A percentile compares a stretch with the other conserved stretches of the same genome.
Conservation (phyloP, 2,888 invertebrate species). For the Brenthis ino region DNA sequence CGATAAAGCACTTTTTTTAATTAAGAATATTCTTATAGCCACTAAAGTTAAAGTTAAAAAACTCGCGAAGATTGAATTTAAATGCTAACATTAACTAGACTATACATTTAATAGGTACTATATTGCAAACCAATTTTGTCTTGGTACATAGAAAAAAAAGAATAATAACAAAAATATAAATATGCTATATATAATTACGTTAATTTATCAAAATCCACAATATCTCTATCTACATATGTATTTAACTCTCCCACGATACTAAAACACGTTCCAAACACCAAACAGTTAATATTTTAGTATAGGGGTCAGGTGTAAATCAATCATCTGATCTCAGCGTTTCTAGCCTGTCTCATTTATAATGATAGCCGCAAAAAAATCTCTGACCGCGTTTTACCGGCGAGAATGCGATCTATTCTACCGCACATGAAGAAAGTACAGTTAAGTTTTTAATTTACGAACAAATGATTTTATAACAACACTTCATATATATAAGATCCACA, state of each 20-base stretch:
- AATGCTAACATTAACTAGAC: no score
- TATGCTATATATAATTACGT: background rate
- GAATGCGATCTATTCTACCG: slow-evolving; percentile 33
- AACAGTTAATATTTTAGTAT: slow-evolving; percentile 13
- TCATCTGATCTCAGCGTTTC: slow-evolving; percentile 37
- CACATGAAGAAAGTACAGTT: slow-evolving; percentile 38
- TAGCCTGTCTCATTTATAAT: slow-evolving; percentile 37
- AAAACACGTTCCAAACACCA: slow-evolving; percentile 14
- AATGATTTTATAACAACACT: slow-evolving; percentile 17
- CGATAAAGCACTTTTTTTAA: slow-evolving; percentile 1
- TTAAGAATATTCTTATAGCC: background rate
- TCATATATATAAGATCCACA: background rate
- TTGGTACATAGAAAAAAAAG: no score
- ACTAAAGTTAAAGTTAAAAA: no score
- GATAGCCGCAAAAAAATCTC: slow-evolving; percentile 39
- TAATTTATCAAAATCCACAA: background rate
- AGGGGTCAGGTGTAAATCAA: slow-evolving; percentile 36
- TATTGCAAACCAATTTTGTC: no score
- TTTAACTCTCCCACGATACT: slow-evolving; percentile 3
- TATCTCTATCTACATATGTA: background rate
- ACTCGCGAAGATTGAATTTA: no score
- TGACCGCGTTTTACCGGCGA: slow-evolving; percentile 33
- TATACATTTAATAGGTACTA: no score
- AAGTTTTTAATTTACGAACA: slow-evolving; percentile 23
- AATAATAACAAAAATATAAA: no score